Evolutionary conservation across 2,888 invertebrate genomes (phyloP), one percentile per base, ranked within the genome.

Genomic region (Elmis aenea): DNA sequence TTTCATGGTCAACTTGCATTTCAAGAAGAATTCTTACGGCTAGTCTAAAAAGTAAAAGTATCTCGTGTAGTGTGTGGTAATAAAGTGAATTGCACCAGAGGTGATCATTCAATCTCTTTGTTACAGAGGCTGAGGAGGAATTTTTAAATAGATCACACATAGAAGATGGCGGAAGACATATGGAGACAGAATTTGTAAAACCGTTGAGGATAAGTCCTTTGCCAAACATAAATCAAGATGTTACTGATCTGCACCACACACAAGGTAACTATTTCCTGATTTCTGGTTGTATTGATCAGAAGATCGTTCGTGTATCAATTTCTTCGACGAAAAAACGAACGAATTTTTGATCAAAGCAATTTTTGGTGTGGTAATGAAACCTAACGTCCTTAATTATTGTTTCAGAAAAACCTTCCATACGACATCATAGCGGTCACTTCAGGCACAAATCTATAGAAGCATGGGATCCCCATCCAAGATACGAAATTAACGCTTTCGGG

Each of bases 391-490:
- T n/a, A n/a, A n/a, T n/a, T n/a, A n/a, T n/a, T n/a, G n/a, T 50
- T 50, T 11, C 46, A 62, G 57, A 45, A 38, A 61, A 59, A 47
- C 64, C 64, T 39, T 54, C 59, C 40, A 57, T 69, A 27, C 64
- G 64, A 26, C 77, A 76, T 54, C 74, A 76, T 60, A 79, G 77
- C 35, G 81, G 81, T 9, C 80, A 81, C 57, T 83, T 78, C 61
- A 71, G 81, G 21, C 77, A 74, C 48, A 71, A 72, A 47, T 67
- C 71, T 27, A 76, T 77, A 21, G 70, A 74, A 51, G 70, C 80
- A 31, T 84, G 84, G 83, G 83, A 84, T 60, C 80, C 81, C 2
- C 81, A 83, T 68, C 83, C 83, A 2, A 74, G 79, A 50, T 85
- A 85, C 59, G 74, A 74, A 54, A 75, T 85, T 41, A 69, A 72